Evolutionary conservation across 2,113 vertebrate genomes (phyloP), one percentile per base, ranked within the genome.

Genomic region (Glaucidium brasilianum): DNA sequence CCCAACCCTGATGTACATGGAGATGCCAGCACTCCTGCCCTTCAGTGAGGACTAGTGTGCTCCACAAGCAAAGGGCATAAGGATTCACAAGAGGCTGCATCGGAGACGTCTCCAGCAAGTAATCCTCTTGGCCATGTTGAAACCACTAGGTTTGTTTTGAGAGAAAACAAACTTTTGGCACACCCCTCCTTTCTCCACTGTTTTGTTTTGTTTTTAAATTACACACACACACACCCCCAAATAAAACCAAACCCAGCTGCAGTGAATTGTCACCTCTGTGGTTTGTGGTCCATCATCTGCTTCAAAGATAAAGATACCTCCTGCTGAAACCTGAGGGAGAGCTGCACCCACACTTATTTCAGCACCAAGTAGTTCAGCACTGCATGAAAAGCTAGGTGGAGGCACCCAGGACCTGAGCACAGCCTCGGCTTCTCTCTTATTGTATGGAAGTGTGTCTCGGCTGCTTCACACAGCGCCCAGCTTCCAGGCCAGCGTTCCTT

Each of bases 401-500:
- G 16, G 30, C 73, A 16, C 26, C 19, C 30, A 23, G 29, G 11
- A 35, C 32, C 29, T 0, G 1, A 64, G 27, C 3, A 0, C 23
- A 16, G 30, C 1, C 0, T 3, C 50, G 26, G 12, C 35, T 59
- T 68, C 59, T 27, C 82, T 26, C 52, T 17, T 45, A 6, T 2
- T 0, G 1, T 12, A 52, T 30, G 27, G 32, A 55, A 81, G 3
- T 0, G 3, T 4, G 1, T 30, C 59, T 43, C 17, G 6, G 35
- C 5, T 0, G 0, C 15, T 56, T 52, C 9, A 6, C 0, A 3
- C 1, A 0, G 35, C 4, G 14, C 30, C 32, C 29, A 4, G 5
- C 45, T 39, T 21, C n/a, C 59, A 56, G 59, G 14, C n/a, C 23
- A 17, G 19, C 21, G 37, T 34, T 68, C 32, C 49, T 58, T 45